Percentiles rank a stretch among this genome's conserved stretches.
Evolutionary conservation across 1,140 invertebrate genomes (phyloP).

Genomic region (Oncopodura yosiiana): DNA sequence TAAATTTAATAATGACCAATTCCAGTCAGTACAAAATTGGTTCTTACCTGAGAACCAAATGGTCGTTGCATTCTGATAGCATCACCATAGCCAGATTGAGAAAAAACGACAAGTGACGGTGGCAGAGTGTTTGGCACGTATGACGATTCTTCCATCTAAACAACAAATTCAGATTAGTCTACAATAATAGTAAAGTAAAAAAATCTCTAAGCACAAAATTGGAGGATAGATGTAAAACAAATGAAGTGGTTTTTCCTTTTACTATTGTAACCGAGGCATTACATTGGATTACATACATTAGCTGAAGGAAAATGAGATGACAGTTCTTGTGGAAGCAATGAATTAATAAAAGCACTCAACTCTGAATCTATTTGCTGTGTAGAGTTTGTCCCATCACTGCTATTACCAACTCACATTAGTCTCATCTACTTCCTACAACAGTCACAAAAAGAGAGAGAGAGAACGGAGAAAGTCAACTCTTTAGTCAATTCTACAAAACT

Average conservation of each 20-base stretch:
- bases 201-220: slow-evolving; percentile 2
- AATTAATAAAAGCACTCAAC: slow-evolving; percentile 19
- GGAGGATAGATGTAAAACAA: slow-evolving; percentile 4
- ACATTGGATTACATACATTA: slow-evolving; percentile 1
- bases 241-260: neutral
- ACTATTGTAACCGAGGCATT: neutral
- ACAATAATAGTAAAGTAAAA: neutral
- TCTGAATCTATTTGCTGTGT: slow-evolving; percentile 3
- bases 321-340: slow-evolving; percentile 8
- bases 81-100: slow-evolving; percentile 62
- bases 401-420: neutral
- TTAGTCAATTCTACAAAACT: neutral
- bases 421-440: neutral
- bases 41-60: slow-evolving; percentile 59
- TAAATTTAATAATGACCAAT: neutral
- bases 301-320: neutral
- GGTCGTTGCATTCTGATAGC: slow-evolving; percentile 62
- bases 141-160: slow-evolving; percentile 56
- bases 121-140: slow-evolving; percentile 62
- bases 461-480: neutral
- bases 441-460: neutral
- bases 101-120: slow-evolving; percentile 68
- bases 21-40: no score
- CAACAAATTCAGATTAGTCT: slow-evolving; percentile 20
- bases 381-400: neutral